Conservation (phyloP, 1,140 invertebrate species). For the Telenomus remus region DNA sequence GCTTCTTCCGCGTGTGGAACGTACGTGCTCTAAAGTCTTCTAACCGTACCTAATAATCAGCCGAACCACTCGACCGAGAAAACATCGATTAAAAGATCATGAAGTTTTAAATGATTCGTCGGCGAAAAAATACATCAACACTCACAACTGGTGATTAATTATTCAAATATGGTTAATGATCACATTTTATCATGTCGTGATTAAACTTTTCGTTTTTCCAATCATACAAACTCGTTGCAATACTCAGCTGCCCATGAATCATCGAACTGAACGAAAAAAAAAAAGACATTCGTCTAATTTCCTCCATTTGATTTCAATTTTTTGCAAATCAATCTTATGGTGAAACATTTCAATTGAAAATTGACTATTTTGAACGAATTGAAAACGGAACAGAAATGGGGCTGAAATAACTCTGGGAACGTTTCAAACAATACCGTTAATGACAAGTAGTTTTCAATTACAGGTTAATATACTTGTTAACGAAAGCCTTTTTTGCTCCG, state of each 20-base stretch:
- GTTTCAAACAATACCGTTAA: slow-evolving; percentile 31
- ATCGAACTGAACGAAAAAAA: too few relatives aligned
- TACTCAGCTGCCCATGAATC: too few relatives aligned
- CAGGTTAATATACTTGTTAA: slow-evolving; percentile 46
- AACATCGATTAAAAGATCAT: slow-evolving; percentile 44
- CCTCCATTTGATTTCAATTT: too few relatives aligned
- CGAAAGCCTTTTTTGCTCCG: slow-evolving; percentile 23
- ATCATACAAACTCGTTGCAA: too few relatives aligned
- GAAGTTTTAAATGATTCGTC: slow-evolving; percentile 32
- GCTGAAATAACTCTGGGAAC: slow-evolving; percentile 8
- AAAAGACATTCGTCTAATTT: too few relatives aligned
- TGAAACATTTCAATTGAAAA: too few relatives aligned
- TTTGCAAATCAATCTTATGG: too few relatives aligned
- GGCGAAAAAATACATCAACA: neutral
- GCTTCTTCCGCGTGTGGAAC: neutral
- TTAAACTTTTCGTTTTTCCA: too few relatives aligned
- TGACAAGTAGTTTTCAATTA: slow-evolving; percentile 41
- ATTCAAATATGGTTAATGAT: too few relatives aligned
- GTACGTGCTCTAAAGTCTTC: slow-evolving; percentile 18
- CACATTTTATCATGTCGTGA: too few relatives aligned
- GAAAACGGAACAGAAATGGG: neutral
- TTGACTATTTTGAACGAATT: neutral
- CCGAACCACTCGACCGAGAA: slow-evolving; percentile 50
- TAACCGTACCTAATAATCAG: slow-evolving; percentile 47
- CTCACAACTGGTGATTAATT: too few relatives aligned